Evolutionary conservation across 2,113 vertebrate genomes (phyloP).

Genomic region (Mastomys coucha): DNA sequence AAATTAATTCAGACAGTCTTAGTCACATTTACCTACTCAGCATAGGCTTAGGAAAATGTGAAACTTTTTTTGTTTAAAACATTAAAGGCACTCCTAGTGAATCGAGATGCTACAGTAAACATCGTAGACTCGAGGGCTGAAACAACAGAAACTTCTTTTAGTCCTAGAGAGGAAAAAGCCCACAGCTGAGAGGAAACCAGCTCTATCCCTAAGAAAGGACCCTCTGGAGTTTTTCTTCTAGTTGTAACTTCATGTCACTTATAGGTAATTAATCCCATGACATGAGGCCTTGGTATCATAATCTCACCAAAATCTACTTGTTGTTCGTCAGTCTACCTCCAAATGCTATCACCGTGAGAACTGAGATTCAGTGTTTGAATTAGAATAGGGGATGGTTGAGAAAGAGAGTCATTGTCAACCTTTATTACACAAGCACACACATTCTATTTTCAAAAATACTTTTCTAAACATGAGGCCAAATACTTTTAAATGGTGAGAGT

Average conservation of each 20-base stretch:
- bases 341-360: neutral
- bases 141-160: neutral
- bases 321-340: neutral
- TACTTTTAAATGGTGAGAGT: constrained; percentile 39
- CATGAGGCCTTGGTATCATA: neutral
- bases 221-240: neutral
- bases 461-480: neutral
- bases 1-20: constrained; percentile 3
- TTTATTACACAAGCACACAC: neutral
- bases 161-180: neutral
- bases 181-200: too few relatives aligned
- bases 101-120: neutral
- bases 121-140: neutral
- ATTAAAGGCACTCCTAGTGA: neutral
- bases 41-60: neutral
- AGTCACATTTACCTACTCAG: neutral
- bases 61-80: neutral
- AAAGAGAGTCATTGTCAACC: neutral
- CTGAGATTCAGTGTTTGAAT: neutral
- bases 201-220: neutral
- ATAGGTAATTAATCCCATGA: neutral
- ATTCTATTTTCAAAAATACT: neutral
- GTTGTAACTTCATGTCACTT: neutral
- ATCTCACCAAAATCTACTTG: neutral
- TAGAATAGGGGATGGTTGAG: neutral